Base-by-base conservation (phyloP, 2,113 vertebrate species). In the Rhynchomys soricoides region DNA sequence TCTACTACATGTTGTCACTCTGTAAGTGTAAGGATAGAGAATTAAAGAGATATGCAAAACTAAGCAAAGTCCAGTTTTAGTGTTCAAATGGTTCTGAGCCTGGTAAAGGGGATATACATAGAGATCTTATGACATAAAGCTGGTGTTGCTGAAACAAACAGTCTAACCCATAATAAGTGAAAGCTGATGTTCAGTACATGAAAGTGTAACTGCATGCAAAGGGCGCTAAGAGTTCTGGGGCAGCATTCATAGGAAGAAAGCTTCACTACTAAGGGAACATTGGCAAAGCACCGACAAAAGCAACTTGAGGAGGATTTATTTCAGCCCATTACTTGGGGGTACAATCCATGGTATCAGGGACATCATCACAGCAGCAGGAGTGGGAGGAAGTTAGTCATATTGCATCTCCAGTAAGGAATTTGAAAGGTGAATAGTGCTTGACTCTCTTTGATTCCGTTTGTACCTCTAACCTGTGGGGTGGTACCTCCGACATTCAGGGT, bases 141-240 rank as follows among this genome's bases (percentile, higher is more conserved):
- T 85, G 40, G 34, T 79, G 26, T 91, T 91, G n/a, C 37, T 93
- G 22, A 82, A 96, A 94, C 50, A 87, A 93, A 95, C 70, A 91
- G 9, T 89, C 12, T 96, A 71, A 93, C 16, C n/a, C 45, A 91
- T 71, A 64, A 86, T 64, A 59, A 70, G 50, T 91, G 24, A 89
- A 92, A 93, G 43, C 45, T 89, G 16, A 89, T 86, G 31, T 15
- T 45, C 34, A 81, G 22, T 89, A 95, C 88, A 73, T 70, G 45
- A 79, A 78, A 50, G 22, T 87, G 59, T 79, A 86, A 73, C 88
- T 77, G 71, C 73, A 21, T 74, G 17, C 26, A 19, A 96, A 92
- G 50, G 37, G 70, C n/a, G 82, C 31, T 59, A 62, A 78, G 70
- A 90, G 62, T 68, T 92, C 43, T 92, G 45, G 78, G 52, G 43